phyloP scores from a whole-genome alignment of 2,888 invertebrate species.

The Clistopyga incitator region DNA sequence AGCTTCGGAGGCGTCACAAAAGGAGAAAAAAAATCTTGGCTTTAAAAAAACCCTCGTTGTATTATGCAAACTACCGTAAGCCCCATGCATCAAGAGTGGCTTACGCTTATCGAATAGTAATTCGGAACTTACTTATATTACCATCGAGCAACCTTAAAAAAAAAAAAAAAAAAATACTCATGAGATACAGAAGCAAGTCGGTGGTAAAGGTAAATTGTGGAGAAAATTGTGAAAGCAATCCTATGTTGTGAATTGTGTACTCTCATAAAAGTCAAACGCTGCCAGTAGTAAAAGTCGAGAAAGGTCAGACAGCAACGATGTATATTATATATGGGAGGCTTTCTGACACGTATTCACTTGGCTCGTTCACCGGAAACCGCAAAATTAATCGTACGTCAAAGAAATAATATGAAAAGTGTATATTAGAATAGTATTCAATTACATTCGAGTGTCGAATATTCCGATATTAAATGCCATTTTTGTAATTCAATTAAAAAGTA shows the following conservation, averaged over 20 bases:
- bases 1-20: background rate
- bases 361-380: background rate
- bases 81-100: background rate
- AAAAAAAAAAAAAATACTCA: conserved; percentile 17
- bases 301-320: conserved; percentile 4
- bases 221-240: background rate
- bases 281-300: conserved; percentile 21
- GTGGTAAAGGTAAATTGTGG: background rate
- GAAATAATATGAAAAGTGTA: too few relatives aligned
- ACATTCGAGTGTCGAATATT: too few relatives aligned
- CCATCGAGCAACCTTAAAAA: background rate
- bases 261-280: background rate
- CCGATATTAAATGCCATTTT: too few relatives aligned
- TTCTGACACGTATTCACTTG: too few relatives aligned
- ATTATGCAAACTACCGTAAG: conserved; percentile 47
- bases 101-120: conserved; percentile 37
- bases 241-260: background rate
- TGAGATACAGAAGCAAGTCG: background rate
- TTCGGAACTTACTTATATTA: conserved; percentile 25
- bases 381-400: background rate
- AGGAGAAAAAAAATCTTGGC: background rate
- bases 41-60: conserved; percentile 12
- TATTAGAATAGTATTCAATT: too few relatives aligned
- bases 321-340: background rate
- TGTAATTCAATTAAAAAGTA: too few relatives aligned